phyloP scores from a whole-genome alignment of 2,113 vertebrate species.

The Cyphomyrus plagiostoma region DNA sequence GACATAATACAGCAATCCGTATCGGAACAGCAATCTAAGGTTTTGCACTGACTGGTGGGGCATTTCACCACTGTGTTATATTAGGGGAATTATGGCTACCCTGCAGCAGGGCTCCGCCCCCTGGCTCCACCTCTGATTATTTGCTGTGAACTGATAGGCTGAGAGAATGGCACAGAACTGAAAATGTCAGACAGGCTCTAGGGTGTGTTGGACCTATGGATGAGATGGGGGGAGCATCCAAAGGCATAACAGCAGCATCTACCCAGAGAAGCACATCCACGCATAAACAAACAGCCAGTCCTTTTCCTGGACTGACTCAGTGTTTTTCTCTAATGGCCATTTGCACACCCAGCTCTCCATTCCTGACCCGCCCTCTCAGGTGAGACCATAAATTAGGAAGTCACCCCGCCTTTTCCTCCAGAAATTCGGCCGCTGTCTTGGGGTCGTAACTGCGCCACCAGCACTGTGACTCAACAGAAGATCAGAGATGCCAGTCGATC shows the following conservation, averaged over 20 bases:
- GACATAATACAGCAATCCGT: not conserved
- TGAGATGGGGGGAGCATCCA: constrained; percentile 18
- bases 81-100: not conserved
- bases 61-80: not conserved
- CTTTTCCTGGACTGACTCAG: not conserved
- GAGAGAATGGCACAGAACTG: constrained; percentile 82
- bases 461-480: not conserved
- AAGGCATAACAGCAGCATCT: not conserved
- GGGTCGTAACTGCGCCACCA: not conserved
- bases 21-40: not conserved
- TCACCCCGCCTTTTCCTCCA: not conserved
- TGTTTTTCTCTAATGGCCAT: not conserved
- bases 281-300: not conserved
- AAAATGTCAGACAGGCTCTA: constrained; percentile 88
- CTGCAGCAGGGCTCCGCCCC: constrained; percentile 61
- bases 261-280: not conserved
- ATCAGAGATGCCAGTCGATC: not conserved
- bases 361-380: not conserved
- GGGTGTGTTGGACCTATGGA: constrained; percentile 90
- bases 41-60: not conserved
- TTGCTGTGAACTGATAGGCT: constrained; percentile 82
- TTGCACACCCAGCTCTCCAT: not conserved
- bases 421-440: not conserved
- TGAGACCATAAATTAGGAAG: constrained; percentile 2
- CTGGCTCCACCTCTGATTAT: constrained; percentile 72